A percentile compares a stretch with the other conserved stretches of the same genome.
Conservation (phyloP, 2,888 invertebrate genomes). For the Noctua fimbriata region DNA sequence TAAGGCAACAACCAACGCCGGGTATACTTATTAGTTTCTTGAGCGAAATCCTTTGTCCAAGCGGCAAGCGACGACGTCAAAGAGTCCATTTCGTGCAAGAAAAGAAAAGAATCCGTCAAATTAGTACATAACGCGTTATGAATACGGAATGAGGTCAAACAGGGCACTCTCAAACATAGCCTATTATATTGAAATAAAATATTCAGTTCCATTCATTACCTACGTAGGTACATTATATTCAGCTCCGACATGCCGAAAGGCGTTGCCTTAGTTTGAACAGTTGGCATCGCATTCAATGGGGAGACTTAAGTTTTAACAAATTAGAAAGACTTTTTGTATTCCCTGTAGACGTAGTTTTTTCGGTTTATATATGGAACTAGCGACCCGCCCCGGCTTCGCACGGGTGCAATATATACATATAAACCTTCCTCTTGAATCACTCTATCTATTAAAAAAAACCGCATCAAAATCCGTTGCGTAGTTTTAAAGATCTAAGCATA, state of each 20-base stretch:
- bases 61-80: constrained; percentile 83
- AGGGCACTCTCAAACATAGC: constrained; percentile 86
- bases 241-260: constrained; percentile 84
- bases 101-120: constrained; percentile 88
- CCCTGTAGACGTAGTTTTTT: constrained; percentile 47
- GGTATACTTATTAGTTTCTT: constrained; percentile 68
- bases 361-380: constrained; percentile 25
- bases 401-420: too few species aligned
- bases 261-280: constrained; percentile 87
- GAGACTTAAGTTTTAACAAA: constrained; percentile 77
- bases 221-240: constrained; percentile 79
- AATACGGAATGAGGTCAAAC: constrained; percentile 89
- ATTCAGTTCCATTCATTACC: constrained; percentile 88
- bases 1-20: constrained; percentile 47
- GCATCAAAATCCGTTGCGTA: too few species aligned
- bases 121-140: constrained; percentile 88
- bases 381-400: too few species aligned
- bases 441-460: too few species aligned
- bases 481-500: too few species aligned
- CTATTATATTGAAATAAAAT: constrained; percentile 89
- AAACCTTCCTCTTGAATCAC: too few species aligned
- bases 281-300: constrained; percentile 80
- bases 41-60: constrained; percentile 73
- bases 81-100: constrained; percentile 84
- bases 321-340: constrained; percentile 75